Base-by-base conservation (phyloP, 2,888 invertebrate species). In the Hemicrepidius hirtus region DNA sequence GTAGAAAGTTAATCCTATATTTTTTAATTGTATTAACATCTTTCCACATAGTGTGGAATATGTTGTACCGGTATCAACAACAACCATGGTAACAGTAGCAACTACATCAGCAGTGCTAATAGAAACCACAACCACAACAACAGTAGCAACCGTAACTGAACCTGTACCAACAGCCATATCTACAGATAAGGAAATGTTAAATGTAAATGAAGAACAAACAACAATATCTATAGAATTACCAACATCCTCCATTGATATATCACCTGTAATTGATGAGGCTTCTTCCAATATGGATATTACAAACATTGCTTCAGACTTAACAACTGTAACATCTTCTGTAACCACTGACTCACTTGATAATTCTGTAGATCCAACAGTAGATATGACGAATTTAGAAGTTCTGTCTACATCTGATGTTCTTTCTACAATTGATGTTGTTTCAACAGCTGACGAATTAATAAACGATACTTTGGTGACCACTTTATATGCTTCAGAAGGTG, bases 41-140 rank as follows among this genome's bases (percentile, higher is more conserved):
- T 16, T 10, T 18, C 18, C n/a, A 32, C 40, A 7, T 37, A 71
- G 71, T 12, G 62, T 71, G 10, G 66, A 66, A 53, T 71, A 71
- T 21, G 18, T 5, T 37, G 3, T 6, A 12, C 60, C 49, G 24
- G 20, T 41, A 21, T 21, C 24, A 35, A 59, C 59, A 32, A 7
- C 35, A 59, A 37, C 59, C n/a, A n/a, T n/a, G n/a, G n/a, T n/a
- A 18, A 37, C 59, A 24, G 24, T 24, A 3, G 2, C 24, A 24
- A 24, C 24, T 24, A 24, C n/a, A 28, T 5, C 9, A 16, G 46
- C 3, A 46, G n/a, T 5, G 6, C 3, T 13, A 46, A 13, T 13
- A 46, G 46, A 2, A 16, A 46, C 46, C 4, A 7, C 49, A 49
- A 37, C 32, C 1, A 3, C 37, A 32, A 32, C n/a, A 20, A 13